Percentiles rank a stretch among this genome's conserved stretches.
phyloP scores from a whole-genome alignment of 2,797 vertebrate genomes.

The Morus bassanus region DNA sequence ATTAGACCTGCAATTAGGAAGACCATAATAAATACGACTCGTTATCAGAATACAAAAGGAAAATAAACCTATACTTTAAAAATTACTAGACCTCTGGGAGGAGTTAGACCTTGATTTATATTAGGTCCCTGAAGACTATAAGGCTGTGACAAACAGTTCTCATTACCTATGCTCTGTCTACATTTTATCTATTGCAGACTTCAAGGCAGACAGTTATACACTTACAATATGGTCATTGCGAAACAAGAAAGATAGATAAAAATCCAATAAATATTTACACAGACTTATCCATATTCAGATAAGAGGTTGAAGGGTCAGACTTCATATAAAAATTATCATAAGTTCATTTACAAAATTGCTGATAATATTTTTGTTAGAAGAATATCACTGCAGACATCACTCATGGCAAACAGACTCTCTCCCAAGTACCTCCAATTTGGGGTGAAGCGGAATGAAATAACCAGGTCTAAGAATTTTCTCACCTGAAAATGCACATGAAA shows the following conservation, averaged over 20 bases:
- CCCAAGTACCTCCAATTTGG: neutral
- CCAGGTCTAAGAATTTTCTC: neutral
- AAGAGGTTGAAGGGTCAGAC: neutral
- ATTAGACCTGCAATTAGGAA: constrained; percentile 12
- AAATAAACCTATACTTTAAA: constrained; percentile 21
- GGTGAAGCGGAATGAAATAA: neutral
- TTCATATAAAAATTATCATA: neutral
- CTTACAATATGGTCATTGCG: neutral
- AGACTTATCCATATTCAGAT: neutral
- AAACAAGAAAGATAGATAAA: neutral
- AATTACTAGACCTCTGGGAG: neutral
- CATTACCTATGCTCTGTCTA: neutral
- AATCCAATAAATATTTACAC: neutral
- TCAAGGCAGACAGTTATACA: neutral
- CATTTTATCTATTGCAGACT: neutral
- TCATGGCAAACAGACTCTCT: neutral
- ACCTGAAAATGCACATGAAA: neutral
- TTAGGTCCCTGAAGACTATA: neutral
- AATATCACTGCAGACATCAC: neutral
- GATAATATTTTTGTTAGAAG: neutral
- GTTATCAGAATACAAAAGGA: constrained; percentile 18
- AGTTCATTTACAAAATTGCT: neutral
- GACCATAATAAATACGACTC: constrained; percentile 27
- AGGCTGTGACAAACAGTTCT: neutral
- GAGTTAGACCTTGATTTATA: constrained; percentile 6